Evolutionary conservation across 1,140 invertebrate species (phyloP), one percentile per base, ranked within the genome.

Genomic region (Zaprionus ghesquierei): DNA sequence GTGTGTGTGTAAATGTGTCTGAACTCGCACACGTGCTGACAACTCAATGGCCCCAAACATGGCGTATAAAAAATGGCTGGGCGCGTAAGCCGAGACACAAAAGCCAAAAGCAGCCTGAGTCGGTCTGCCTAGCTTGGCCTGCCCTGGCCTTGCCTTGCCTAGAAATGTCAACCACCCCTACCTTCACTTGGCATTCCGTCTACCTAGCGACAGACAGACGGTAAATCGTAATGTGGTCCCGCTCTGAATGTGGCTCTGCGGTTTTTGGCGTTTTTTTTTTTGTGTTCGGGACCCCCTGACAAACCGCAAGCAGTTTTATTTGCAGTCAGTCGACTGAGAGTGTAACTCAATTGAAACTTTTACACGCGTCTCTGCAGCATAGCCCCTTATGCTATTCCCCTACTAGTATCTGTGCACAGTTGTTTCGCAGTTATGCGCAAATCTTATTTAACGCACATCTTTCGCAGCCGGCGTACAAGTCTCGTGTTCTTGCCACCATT

Each of bases 271-370:
- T 51, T 25, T 51, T 51, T n/a, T n/a, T n/a, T n/a, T n/a, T n/a
- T n/a, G n/a, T n/a, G n/a, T n/a, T 51, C 23, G 18, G 27, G 41
- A 9, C 9, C 8, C 12, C 5, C 49, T 22, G 10, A 5, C 53
- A 35, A 33, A 63, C 65, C 65, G 53, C 71, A 63, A 69, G 53
- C 65, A 62, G 59, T 75, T 75, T 70, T 70, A 64, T 70, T 75
- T 58, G 53, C 51, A 59, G 49, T 56, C 68, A 64, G 50, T 41
- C 64, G 60, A 73, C 63, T 72, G 72, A 51, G 70, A 56, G 50
- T 55, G 59, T 70, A 75, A 75, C 68, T 75, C 72, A 75, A 75
- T 75, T 71, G 72, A 64, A 75, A 75, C 72, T 75, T 75, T 58
- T 35, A 55, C 70, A 69, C 27, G 55, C 49, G 64, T 55, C 46